Evolutionary conservation across 2,797 vertebrate species (phyloP).

Genomic region (Falco columbarius): DNA sequence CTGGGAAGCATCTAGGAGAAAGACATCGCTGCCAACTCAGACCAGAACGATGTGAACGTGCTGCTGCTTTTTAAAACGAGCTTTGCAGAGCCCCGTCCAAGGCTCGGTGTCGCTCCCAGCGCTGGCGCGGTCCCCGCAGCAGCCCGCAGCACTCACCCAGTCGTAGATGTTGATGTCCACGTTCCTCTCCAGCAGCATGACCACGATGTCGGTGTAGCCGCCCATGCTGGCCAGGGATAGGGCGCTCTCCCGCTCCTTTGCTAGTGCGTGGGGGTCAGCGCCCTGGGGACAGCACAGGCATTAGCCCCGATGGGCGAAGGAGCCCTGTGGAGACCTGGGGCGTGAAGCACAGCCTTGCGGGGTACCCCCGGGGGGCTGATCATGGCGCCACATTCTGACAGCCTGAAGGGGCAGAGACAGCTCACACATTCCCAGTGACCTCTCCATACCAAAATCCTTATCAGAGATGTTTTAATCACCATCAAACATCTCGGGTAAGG

Average conservation of each 20-base stretch:
- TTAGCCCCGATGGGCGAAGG: neutral
- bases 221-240: conserved; percentile 93
- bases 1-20: neutral
- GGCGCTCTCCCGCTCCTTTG: conserved; percentile 90
- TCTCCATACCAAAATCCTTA: neutral
- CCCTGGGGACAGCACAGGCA: conserved; percentile 74
- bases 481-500: neutral
- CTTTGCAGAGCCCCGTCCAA: rapidly evolving
- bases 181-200: conserved; percentile 83
- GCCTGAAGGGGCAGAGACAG: too few species aligned
- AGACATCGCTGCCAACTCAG: neutral
- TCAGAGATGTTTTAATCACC: neutral
- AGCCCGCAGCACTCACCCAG: conserved; percentile 83
- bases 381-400: neutral
- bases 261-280: conserved; percentile 88
- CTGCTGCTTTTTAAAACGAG: neutral
- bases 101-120: rapidly evolving
- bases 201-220: conserved; percentile 92
- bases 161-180: conserved; percentile 94
- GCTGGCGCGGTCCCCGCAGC: neutral
- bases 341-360: neutral
- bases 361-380: neutral
- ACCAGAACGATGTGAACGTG: neutral
- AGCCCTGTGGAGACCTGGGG: neutral
- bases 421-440: neutral